Evolutionary conservation across 2,113 vertebrate genomes (phyloP).

Genomic region (Elaphurus davidianus): DNA sequence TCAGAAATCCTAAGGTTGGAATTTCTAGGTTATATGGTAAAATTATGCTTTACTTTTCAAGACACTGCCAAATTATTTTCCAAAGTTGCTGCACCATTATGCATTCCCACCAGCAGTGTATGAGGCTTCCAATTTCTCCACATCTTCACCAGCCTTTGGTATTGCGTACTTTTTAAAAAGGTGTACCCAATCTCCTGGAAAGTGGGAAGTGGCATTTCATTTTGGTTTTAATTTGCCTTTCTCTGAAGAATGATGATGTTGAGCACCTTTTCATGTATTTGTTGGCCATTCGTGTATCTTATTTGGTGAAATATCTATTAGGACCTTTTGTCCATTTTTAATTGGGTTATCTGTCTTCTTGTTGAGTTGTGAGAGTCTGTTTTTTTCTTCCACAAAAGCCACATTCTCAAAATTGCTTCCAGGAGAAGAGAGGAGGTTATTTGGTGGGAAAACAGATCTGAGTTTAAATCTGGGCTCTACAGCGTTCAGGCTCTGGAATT

Average conservation of each 20-base stretch:
- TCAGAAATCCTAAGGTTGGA: neutral
- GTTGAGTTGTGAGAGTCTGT: neutral
- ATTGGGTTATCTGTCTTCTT: constrained; percentile 17
- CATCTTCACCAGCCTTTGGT: neutral
- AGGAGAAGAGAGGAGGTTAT: neutral
- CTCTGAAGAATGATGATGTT: neutral
- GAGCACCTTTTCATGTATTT: neutral
- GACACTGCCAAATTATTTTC: neutral
- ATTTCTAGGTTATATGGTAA: neutral
- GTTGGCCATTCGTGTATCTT: neutral
- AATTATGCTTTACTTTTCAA: neutral
- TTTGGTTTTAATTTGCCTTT: neutral
- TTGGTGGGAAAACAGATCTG: neutral
- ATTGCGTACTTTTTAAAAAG: neutral
- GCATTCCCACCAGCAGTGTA: rapidly evolving
- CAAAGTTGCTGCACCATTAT: neutral
- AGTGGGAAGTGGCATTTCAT: rapidly evolving
- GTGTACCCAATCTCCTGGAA: neutral
- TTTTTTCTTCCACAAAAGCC: neutral
- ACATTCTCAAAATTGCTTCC: neutral
- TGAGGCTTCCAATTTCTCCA: rapidly evolving
- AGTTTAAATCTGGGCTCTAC: neutral
- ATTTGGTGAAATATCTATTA: neutral
- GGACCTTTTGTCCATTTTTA: neutral
- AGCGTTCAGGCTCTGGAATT: neutral